A percentile compares a stretch with the other conserved stretches of the same genome.
Evolutionary conservation across 2,797 vertebrate genomes (phyloP).

Genomic region (Smutsia gigantea): DNA sequence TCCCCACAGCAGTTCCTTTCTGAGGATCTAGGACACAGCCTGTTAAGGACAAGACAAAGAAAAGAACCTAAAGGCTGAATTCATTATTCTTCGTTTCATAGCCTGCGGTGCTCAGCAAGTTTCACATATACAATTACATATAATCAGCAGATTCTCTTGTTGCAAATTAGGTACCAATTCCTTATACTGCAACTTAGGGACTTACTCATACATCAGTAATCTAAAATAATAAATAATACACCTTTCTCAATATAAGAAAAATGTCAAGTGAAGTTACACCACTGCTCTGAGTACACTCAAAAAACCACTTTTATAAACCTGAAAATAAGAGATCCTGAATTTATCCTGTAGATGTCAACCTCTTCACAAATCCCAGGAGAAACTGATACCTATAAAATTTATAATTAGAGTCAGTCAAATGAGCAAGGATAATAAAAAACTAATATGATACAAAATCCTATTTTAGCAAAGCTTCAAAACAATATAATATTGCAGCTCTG

Average conservation of each 20-base stretch:
- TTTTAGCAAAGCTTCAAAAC: slow-evolving; percentile 21
- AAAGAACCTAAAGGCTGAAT: not conserved
- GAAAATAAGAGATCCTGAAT: not conserved
- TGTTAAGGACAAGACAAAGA: slow-evolving; percentile 30
- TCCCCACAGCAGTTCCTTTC: slow-evolving; percentile 92
- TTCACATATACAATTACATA: not conserved
- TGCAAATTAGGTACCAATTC: not conserved
- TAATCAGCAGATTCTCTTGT: not conserved
- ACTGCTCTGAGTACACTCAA: not conserved
- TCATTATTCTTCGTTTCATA: not conserved
- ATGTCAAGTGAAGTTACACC: not conserved
- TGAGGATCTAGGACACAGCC: slow-evolving; percentile 93
- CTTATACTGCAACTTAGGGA: not conserved
- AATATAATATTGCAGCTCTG: not conserved
- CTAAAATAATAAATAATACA: not conserved
- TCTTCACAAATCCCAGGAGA: not conserved
- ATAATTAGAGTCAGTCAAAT: not conserved
- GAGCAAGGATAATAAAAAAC: not conserved
- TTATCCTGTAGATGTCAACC: not conserved
- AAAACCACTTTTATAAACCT: not conserved
- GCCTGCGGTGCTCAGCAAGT: not conserved
- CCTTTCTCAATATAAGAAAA: slow-evolving; percentile 21
- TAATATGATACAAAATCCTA: slow-evolving; percentile 42
- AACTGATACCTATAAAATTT: not conserved
- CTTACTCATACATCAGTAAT: not conserved